Evolutionary conservation across 2,797 vertebrate genomes (phyloP), one percentile per base, ranked within the genome.

Genomic region (Tapera naevia): DNA sequence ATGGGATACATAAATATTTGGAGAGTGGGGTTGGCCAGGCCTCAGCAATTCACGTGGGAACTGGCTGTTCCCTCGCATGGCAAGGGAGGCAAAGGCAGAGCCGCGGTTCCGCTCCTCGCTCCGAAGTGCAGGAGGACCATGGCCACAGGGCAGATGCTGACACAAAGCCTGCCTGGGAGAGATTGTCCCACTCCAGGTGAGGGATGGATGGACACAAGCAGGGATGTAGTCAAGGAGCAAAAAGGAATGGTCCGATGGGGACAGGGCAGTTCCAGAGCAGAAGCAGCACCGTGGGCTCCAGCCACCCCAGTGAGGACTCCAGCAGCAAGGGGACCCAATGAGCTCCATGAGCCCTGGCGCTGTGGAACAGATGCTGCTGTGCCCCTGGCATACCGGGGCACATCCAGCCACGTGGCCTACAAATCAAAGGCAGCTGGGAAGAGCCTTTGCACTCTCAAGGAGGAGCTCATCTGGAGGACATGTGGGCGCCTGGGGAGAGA

Each of bases 1-100:
- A 99, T 98, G 98, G 98, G 98, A 99, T 98, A 99, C 98, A 98
- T 99, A 99, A 99, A 99, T 99, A 99, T 99, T 99, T 99, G 98
- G 98, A 98, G 98, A 98, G 98, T 96, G 94, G 98, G 98, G 98
- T 97, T 99, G 98, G 98, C 98, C 97, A 97, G 96, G 97, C 98
- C 97, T 99, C 98, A 97, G 97, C 86, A 71, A 57, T 89, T 96
- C 91, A 95, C 95, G 93, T 95, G 96, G 96, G 95, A 95, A 92
- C 92, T 65, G 91, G 90, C 94, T 80, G 85, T 86, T 96, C 84
- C 95, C 61, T 75, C 11, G 25, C 76, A 30, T 91, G 95, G 94
- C 88, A 86, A 64, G 85, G 85, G 79, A 95, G 95, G 88, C 86
- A 67, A 45, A 78, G 61, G 74, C 90, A 61, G 92, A 82, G 78